Percentiles rank a stretch among this genome's conserved stretches.
These are phyloP conservation scores for Saturnia pavonia DNA, from an alignment of 2,888 invertebrate species.

Conservation along the genomic window DNA sequence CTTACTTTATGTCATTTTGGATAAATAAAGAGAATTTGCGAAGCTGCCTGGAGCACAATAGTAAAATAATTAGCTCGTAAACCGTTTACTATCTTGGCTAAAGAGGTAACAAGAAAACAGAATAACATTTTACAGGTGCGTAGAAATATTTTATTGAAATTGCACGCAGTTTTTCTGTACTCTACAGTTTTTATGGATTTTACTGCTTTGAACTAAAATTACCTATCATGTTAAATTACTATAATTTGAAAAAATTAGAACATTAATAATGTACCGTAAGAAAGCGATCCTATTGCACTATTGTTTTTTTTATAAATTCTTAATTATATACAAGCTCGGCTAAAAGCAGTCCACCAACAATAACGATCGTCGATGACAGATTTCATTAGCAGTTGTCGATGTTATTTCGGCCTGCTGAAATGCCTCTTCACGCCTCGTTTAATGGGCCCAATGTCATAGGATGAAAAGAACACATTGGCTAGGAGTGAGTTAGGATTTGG, in stretches of 20 bases:
- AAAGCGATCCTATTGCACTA: conserved; percentile 56
- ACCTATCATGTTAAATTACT: too few relatives aligned
- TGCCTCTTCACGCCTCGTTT: too few relatives aligned
- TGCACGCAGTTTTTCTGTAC: neutral
- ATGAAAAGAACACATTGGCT: too few relatives aligned
- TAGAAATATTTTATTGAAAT: neutral
- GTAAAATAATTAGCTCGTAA: conserved; percentile 73
- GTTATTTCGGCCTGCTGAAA: too few relatives aligned
- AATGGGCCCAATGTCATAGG: too few relatives aligned
- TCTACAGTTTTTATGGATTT: neutral
- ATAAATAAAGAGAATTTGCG: conserved; percentile 80
- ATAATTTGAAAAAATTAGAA: too few relatives aligned
- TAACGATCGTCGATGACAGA: too few relatives aligned
- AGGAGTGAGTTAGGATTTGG: neutral
- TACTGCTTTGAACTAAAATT: neutral
- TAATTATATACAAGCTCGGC: too few relatives aligned
- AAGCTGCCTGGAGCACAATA: conserved; percentile 63
- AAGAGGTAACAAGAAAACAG: neutral
- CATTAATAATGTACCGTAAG: conserved; percentile 34
- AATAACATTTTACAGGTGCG: neutral
- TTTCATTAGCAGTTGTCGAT: too few relatives aligned
- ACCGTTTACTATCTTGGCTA: conserved; percentile 59
- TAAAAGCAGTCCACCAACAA: too few relatives aligned
- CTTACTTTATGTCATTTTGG: conserved; percentile 77
- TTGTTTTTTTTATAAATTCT: too few relatives aligned